Base-by-base conservation (phyloP, 2,888 invertebrate species). In the Conistra vaccinii region DNA sequence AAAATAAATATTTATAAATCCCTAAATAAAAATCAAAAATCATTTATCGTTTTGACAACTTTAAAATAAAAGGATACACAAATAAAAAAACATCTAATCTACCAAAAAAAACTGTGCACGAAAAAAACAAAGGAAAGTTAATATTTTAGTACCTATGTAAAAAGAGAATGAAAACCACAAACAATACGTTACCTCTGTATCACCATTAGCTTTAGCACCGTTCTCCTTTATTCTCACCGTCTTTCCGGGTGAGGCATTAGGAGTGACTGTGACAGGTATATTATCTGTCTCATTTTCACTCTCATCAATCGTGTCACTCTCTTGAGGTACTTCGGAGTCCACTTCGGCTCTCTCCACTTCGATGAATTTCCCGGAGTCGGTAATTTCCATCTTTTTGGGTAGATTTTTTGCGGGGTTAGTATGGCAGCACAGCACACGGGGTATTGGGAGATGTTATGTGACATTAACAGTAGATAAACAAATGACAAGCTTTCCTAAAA, bases 331-430 rank as follows among this genome's bases (percentile, higher is more conserved):
- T 45, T 84, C 85, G 26, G 78, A 87, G 17, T 93, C 91, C 62
- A 87, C 88, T 5, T 94, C 93, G 1, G 76, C 87, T 42, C 94
- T 91, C 84, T 97, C 96, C 69, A 96, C 94, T 92, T 96, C 96
- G 91, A 97, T 95, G 94, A 97, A 97, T 90, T 96, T 96, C 26
- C 96, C 96, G 83, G 95, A 94, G 87, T 95, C 94, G 61, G 96
- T 96, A 90, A 96, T 87, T 96, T 96, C 96, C 84, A 96, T 96
- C 96, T 96, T 96, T 90, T 92, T 90, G 87, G 92, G 90, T 90
- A 90, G 90, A 88, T 88, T 85, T 85, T 85, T 83, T 89, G 89
- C 65, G 63, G 76, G 90, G 95, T 95, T 95, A 95, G 95, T 94
- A 87, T 91, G 90, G 92, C 89, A 92, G 93, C 94, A 94, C 94